Percentiles rank a stretch among this genome's conserved stretches.
Evolutionary conservation across 2,797 vertebrate genomes (phyloP).

Genomic region (Acomys russatus): DNA sequence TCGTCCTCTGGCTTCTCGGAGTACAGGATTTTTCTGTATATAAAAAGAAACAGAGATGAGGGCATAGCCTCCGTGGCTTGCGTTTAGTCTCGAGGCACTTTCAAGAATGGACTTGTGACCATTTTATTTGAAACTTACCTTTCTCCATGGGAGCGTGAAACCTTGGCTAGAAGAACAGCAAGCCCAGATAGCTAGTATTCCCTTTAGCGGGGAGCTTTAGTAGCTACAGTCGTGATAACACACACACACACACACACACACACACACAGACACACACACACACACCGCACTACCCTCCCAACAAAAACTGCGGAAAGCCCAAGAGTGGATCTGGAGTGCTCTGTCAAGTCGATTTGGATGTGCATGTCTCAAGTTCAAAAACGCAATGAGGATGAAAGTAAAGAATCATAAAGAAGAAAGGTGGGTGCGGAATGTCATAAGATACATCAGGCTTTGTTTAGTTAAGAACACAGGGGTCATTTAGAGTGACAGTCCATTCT

Average conservation of each 20-base stretch:
- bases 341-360: background rate
- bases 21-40: slow-evolving; percentile 21
- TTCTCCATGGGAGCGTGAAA: background rate
- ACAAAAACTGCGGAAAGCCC: background rate
- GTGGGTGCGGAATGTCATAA: background rate
- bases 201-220: background rate
- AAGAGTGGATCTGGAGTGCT: background rate
- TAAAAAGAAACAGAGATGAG: background rate
- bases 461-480: background rate
- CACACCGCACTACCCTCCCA: background rate
- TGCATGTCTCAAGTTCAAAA: background rate
- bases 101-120: background rate
- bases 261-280: no score
- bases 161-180: background rate
- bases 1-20: background rate
- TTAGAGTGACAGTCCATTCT: background rate
- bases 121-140: background rate
- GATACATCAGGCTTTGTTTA: slow-evolving; percentile 14
- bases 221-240: background rate
- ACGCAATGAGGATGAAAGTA: background rate
- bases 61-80: background rate
- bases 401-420: background rate
- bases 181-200: background rate
- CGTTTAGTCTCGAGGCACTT: background rate
- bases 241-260: no score